phyloP scores from a whole-genome alignment of 2,888 invertebrate genomes.

The Erannis defoliaria region DNA sequence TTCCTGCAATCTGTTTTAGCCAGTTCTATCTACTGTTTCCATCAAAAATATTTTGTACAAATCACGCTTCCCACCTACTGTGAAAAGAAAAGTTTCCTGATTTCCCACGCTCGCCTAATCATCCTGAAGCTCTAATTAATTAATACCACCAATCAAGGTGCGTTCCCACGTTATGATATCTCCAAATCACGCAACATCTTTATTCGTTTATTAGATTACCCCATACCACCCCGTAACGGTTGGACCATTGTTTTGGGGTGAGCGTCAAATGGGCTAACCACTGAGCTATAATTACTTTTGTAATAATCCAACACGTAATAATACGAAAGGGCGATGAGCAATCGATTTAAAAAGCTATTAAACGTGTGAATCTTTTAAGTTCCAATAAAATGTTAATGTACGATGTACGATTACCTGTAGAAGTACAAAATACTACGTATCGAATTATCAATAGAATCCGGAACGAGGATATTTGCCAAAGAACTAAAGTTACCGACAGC shows the following conservation, averaged over 20 bases:
- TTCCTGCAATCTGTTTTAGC: too few species aligned
- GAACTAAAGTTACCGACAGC: too few species aligned
- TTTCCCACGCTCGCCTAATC: slow-evolving; percentile 73
- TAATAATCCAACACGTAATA: slow-evolving; percentile 56
- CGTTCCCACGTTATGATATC: slow-evolving; percentile 76
- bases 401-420: too few species aligned
- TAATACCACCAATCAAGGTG: slow-evolving; percentile 81
- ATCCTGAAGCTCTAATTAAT: slow-evolving; percentile 78
- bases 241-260: slow-evolving; percentile 80
- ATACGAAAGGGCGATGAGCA: slow-evolving; percentile 42
- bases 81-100: slow-evolving; percentile 10
- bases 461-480: too few species aligned
- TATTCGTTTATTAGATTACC: slow-evolving; percentile 78
- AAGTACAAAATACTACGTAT: too few species aligned
- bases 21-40: too few species aligned
- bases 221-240: slow-evolving; percentile 54
- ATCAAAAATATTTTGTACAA: not conserved
- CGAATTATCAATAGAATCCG: too few species aligned
- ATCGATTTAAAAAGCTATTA: slow-evolving; percentile 30
- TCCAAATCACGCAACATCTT: slow-evolving; percentile 86
- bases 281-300: slow-evolving; percentile 64
- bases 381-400: too few species aligned
- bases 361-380: slow-evolving; percentile 1
- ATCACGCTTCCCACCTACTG: not conserved
- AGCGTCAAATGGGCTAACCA: slow-evolving; percentile 79